Evolutionary conservation across 2,888 invertebrate species (phyloP).

Genomic region (Folsomia manolachei): DNA sequence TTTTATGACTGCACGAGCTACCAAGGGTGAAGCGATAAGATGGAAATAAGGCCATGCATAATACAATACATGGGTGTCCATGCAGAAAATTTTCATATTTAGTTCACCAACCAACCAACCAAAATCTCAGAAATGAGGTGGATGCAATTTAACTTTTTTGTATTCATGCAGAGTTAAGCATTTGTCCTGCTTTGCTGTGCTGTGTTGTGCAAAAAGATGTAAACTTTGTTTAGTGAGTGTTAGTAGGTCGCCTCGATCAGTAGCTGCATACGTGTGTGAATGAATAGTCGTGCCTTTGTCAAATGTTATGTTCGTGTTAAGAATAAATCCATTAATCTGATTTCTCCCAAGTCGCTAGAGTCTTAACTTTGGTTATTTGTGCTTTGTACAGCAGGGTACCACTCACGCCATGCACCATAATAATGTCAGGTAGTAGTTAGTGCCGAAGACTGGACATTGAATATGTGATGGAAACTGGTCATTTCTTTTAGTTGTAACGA

Average conservation of each 20-base stretch:
- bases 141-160: not conserved
- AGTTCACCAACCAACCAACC: no score
- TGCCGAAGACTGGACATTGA: no score
- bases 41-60: not conserved
- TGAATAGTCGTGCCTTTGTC: not conserved
- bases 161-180: not conserved
- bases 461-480: no score
- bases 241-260: not conserved
- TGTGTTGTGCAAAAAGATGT: not conserved
- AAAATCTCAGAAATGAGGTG: not conserved
- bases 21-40: not conserved
- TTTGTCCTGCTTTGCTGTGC: not conserved
- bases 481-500: no score
- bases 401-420: no score
- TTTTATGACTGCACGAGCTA: no score
- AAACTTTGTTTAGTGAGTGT: not conserved
- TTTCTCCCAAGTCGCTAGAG: no score
- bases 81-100: not conserved
- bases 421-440: no score
- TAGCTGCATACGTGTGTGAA: not conserved
- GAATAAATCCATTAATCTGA: not conserved
- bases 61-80: not conserved
- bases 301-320: constrained; percentile 1
- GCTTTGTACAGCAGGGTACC: no score
- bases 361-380: no score